A percentile compares a stretch with the other conserved stretches of the same genome.
These are phyloP conservation scores for Holothuria glaberrima DNA, from an alignment of 35 echinoderm and acorn worm species.

Conservation along the genomic window DNA sequence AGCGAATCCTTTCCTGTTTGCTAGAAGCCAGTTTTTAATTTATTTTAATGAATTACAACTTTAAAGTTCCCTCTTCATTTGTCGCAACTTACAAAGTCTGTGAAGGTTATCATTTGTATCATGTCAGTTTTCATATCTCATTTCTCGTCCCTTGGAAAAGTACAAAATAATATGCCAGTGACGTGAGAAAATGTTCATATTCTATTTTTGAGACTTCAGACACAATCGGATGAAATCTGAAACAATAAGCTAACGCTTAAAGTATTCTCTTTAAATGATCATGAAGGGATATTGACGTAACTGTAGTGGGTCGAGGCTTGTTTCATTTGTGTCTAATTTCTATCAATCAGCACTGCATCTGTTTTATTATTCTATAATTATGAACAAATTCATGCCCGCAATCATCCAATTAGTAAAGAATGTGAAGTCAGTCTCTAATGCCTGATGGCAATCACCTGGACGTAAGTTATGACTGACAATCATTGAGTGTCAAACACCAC, in stretches of 20 bases:
- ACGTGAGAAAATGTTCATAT: background rate
- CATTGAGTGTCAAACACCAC: slow-evolving; percentile 12
- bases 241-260: background rate
- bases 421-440: background rate
- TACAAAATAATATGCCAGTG: background rate
- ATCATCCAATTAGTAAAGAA: slow-evolving; percentile 43
- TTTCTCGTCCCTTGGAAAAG: background rate
- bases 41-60: too few relatives aligned
- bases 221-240: background rate
- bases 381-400: slow-evolving; percentile 35
- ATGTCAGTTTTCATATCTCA: too few relatives aligned
- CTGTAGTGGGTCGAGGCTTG: background rate
- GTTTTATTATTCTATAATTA: slow-evolving; percentile 52
- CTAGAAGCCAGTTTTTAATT: too few relatives aligned
- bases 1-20: too few relatives aligned
- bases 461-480: slow-evolving; percentile 14
- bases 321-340: slow-evolving; percentile 32
- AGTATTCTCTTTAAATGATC: background rate
- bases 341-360: slow-evolving; percentile 20
- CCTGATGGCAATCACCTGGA: background rate
- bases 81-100: too few relatives aligned
- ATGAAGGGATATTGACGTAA: slow-evolving; percentile 25
- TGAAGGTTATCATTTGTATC: too few relatives aligned
- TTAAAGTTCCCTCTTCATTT: too few relatives aligned
- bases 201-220: background rate